Percentiles rank a stretch among this genome's conserved stretches.
phyloP scores from a whole-genome alignment of 2,113 vertebrate genomes.

The Gallinago paraguaiae region DNA sequence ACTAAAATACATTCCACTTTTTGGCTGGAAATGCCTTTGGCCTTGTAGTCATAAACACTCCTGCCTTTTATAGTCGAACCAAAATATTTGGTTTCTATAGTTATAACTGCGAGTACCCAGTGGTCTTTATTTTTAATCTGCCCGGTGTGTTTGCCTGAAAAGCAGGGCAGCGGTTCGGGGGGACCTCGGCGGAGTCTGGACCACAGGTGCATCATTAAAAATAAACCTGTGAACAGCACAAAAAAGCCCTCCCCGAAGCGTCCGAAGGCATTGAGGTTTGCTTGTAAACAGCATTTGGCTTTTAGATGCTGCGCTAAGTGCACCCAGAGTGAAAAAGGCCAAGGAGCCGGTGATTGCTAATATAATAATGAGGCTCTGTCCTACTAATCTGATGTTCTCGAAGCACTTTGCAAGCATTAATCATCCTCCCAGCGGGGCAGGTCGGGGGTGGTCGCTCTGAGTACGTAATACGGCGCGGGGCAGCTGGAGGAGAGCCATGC shows the following conservation, averaged over 20 bases:
- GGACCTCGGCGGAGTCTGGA: not conserved
- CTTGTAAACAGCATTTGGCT: slow-evolving; percentile 44
- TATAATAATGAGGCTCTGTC: slow-evolving; percentile 61
- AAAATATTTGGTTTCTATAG: slow-evolving; percentile 72
- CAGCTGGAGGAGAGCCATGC: rapidly evolving
- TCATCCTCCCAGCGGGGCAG: slow-evolving; percentile 5
- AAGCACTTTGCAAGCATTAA: slow-evolving; percentile 61
- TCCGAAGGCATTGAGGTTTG: not conserved
- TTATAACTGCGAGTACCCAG: slow-evolving; percentile 36
- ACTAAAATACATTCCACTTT: slow-evolving; percentile 67
- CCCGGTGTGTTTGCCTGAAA: slow-evolving; percentile 18
- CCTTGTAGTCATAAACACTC: slow-evolving; percentile 46
- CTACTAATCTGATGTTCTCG: slow-evolving; percentile 66
- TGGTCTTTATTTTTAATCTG: slow-evolving; percentile 58
- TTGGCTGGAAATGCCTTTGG: slow-evolving; percentile 60
- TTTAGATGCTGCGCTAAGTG: slow-evolving; percentile 33
- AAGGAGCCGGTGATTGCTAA: slow-evolving; percentile 34
- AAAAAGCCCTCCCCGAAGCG: slow-evolving; percentile 11
- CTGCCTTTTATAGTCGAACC: slow-evolving; percentile 54
- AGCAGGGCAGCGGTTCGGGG: slow-evolving; percentile 9
- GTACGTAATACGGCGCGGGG: not conserved
- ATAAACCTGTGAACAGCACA: slow-evolving; percentile 29
- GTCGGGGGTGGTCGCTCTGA: not conserved
- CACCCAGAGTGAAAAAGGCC: not conserved
- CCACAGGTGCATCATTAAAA: slow-evolving; percentile 58